These are phyloP conservation scores for Lepetodrilus schrolli DNA, from an alignment of 2,888 invertebrate genomes.

Conservation along the genomic window DNA sequence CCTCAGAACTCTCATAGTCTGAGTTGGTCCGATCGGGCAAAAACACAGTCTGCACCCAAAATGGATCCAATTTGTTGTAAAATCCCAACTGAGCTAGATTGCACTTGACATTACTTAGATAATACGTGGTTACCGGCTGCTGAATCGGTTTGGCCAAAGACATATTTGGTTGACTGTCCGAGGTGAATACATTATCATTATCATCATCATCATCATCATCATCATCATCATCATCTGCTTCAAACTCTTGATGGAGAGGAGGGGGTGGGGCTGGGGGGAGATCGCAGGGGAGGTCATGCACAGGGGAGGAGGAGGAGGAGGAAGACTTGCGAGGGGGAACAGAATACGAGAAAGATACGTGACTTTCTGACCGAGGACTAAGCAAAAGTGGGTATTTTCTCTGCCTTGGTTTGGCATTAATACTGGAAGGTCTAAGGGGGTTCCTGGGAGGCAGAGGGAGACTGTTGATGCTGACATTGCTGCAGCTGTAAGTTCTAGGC, in stretches of 20 bases:
- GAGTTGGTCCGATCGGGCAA: slow-evolving; percentile 49
- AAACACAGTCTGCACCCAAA: slow-evolving; percentile 67
- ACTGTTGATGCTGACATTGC: slow-evolving; percentile 74
- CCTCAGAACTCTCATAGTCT: slow-evolving; percentile 75
- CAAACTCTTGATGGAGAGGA: slow-evolving; percentile 41
- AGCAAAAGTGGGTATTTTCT: slow-evolving; percentile 86
- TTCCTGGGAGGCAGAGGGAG: slow-evolving; percentile 88
- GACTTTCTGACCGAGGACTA: slow-evolving; percentile 22
- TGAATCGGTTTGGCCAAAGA: not conserved
- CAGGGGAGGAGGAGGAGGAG: slow-evolving; percentile 39
- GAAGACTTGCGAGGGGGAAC: slow-evolving; percentile 32
- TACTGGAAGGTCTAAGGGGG: slow-evolving; percentile 79
- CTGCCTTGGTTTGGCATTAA: slow-evolving; percentile 82
- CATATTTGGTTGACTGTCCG: slow-evolving; percentile 27
- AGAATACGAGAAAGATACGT: slow-evolving; percentile 31
- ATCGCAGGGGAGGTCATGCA: slow-evolving; percentile 50
- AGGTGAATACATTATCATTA: slow-evolving; percentile 57
- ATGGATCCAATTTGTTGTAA: slow-evolving; percentile 66
- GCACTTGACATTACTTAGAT: slow-evolving; percentile 60
- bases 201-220: slow-evolving; percentile 2
- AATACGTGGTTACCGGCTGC: slow-evolving; percentile 32
- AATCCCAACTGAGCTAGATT: slow-evolving; percentile 68
- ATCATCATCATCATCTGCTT: slow-evolving; percentile 32
- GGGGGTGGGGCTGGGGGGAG: slow-evolving; percentile 57
- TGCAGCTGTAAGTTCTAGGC: slow-evolving; percentile 58